Percentiles rank a stretch among this genome's conserved stretches.
phyloP scores from a whole-genome alignment of 2,797 vertebrate genomes.

The Paedocypris micromegethes region DNA sequence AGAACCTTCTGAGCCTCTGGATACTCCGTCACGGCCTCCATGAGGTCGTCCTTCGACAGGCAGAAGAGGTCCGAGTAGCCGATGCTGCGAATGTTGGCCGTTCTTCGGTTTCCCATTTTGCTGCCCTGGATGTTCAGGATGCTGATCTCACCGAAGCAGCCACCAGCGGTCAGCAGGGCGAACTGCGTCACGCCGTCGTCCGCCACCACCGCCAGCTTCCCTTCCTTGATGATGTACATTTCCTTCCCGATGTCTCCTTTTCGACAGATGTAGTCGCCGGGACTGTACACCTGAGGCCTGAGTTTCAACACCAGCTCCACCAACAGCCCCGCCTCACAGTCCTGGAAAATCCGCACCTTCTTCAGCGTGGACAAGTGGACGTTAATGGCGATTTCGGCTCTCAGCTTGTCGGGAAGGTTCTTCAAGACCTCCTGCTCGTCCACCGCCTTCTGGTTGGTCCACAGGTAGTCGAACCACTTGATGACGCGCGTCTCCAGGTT shows the following conservation, averaged over 20 bases:
- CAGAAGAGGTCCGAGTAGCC: slow-evolving; percentile 97
- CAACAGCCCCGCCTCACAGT: slow-evolving; percentile 89
- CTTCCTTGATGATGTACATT: slow-evolving; percentile 98
- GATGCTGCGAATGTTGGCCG: slow-evolving; percentile 88
- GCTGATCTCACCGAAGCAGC: slow-evolving; percentile 96
- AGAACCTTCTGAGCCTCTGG: slow-evolving; percentile 87
- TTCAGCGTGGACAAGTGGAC: slow-evolving; percentile 92
- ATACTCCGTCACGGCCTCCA: slow-evolving; percentile 90
- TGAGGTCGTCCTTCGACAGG: slow-evolving; percentile 90
- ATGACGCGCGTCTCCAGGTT: slow-evolving; percentile 92
- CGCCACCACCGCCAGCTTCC: slow-evolving; percentile 84
- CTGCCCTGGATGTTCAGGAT: slow-evolving; percentile 94
- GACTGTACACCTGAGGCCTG: slow-evolving; percentile 89
- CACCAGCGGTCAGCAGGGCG: slow-evolving; percentile 81
- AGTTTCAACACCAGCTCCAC: slow-evolving; percentile 93
- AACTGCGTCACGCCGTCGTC: slow-evolving; percentile 86
- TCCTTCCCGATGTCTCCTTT: slow-evolving; percentile 95
- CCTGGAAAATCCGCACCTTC: slow-evolving; percentile 92
- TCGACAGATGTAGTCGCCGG: slow-evolving; percentile 90
- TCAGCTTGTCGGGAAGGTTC: slow-evolving; percentile 86
- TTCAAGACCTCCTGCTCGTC: slow-evolving; percentile 85
- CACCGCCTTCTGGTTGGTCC: slow-evolving; percentile 90
- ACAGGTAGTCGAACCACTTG: slow-evolving; percentile 95
- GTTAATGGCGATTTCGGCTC: slow-evolving; percentile 92
- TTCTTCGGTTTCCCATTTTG: slow-evolving; percentile 93